Evolutionary conservation across 64 coral and sea anemone genomes (phyloP), one percentile per base, ranked within the genome.

Genomic region (Hydrozoanthus tunicans): DNA sequence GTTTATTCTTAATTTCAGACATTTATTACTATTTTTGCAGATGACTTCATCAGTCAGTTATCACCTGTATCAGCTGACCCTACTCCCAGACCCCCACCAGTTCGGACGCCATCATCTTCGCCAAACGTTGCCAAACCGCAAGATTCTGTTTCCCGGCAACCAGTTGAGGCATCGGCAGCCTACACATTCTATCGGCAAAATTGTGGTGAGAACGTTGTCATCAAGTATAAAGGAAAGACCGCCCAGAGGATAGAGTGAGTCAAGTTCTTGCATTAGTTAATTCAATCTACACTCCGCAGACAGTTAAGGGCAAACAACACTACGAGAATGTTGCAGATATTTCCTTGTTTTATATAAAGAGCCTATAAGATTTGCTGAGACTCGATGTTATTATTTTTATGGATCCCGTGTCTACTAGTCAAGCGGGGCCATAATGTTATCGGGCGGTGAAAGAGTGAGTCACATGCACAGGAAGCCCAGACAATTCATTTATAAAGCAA

Each of bases 221-320:
- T 54, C 8, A 71, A 85, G 12, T 14, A 85, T 55, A 70, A 63
- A 14, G 82, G 82, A 9, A 85, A 85, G 65, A 85, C 82, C 11
- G 82, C 82, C 9, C 82, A 85, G 64, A 85, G 82, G 52, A 85
- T 68, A 64, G 9, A 71, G 82, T 85, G 53, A 85, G 64, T 83
- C 53, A 6, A n/a, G 15, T 17, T 23, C 14, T 70, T 20, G 7
- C 25, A 70, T 23, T 70, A 70, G 1, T 23, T n/a, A 23, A 7
- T 70, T 70, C n/a, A 0, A 43, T 43, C 32, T 43, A 43, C 32
- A 43, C 32, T 43, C 32, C 32, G 32, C 32, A 43, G 2, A 43
- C 32, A 43, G 32, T 43, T 43, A 43, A 43, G 32, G 32, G 32
- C 32, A 43, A 2, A 43, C 32, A 43, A 43, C 2, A 43, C 32